Evolutionary conservation across 92 coral and sea anemone species (phyloP).

Genomic region (Heliopora coerulea): DNA sequence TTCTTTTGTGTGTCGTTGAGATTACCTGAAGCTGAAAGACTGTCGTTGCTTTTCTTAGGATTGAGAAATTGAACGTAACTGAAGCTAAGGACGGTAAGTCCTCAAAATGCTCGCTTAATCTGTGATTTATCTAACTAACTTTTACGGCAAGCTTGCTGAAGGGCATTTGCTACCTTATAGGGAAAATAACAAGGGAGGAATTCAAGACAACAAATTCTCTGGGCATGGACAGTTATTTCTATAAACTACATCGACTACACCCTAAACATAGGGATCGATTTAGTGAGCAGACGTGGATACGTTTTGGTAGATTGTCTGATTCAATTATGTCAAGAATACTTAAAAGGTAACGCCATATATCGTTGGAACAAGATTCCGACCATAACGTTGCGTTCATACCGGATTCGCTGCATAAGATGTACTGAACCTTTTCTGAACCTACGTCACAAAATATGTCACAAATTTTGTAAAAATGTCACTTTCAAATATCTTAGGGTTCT

Average conservation of each 20-base stretch:
- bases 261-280: slow-evolving; percentile 94
- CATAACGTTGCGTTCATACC: too few species aligned
- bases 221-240: slow-evolving; percentile 82
- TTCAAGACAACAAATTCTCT: slow-evolving; percentile 75
- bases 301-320: slow-evolving; percentile 63
- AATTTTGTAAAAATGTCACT: too few species aligned
- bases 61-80: slow-evolving; percentile 55
- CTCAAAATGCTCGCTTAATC: not conserved
- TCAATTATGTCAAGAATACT: slow-evolving; percentile 60
- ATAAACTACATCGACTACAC: slow-evolving; percentile 78
- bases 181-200: slow-evolving; percentile 77
- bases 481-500: slow-evolving; percentile 56
- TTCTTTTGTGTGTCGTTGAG: too few species aligned
- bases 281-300: slow-evolving; percentile 94
- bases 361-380: too few species aligned
- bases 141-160: too few species aligned
- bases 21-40: too few species aligned
- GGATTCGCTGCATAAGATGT: too few species aligned
- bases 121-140: not conserved
- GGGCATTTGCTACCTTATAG: slow-evolving; percentile 27
- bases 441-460: too few species aligned
- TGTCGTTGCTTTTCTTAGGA: slow-evolving; percentile 54
- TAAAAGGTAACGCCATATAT: slow-evolving; percentile 52
- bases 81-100: slow-evolving; percentile 82
- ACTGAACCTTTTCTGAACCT: too few species aligned